phyloP scores from a whole-genome alignment of 2,113 vertebrate species.

The Chamaea fasciata region DNA sequence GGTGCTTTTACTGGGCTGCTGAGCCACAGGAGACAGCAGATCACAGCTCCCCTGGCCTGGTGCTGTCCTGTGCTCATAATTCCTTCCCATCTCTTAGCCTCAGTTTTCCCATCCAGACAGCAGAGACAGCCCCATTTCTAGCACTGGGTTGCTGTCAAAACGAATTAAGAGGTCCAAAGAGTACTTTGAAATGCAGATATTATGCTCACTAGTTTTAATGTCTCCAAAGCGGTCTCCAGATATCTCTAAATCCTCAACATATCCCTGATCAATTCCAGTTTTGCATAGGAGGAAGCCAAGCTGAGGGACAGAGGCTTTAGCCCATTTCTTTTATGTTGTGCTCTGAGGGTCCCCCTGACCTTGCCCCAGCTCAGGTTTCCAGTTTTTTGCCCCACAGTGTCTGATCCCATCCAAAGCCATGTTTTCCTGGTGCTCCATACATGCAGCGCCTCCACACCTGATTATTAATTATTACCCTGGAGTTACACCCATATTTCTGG shows the following conservation, averaged over 20 bases:
- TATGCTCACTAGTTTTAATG: conserved; percentile 15
- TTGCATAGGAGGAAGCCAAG: conserved; percentile 5
- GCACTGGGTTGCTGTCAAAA: conserved; percentile 11
- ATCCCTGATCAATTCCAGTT: conserved; percentile 52
- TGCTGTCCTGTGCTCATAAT: neutral
- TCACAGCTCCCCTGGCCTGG: neutral
- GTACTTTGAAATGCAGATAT: conserved; percentile 64
- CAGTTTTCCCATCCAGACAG: neutral
- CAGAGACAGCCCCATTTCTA: neutral
- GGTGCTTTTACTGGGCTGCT: neutral
- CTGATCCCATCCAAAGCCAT: neutral
- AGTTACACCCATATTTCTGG: fast-evolving
- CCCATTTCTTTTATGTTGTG: neutral
- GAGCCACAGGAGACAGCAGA: neutral
- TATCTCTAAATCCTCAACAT: conserved; percentile 55
- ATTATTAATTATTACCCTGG: neutral
- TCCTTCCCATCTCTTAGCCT: neutral
- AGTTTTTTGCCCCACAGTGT: neutral
- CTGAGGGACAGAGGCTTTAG: neutral
- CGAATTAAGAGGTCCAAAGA: conserved; percentile 53
- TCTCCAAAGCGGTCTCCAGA: conserved; percentile 52
- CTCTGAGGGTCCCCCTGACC: neutral
- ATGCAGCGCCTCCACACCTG: neutral
- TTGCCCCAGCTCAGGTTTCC: neutral
- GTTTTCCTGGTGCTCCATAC: neutral